Evolutionary conservation across 2,797 vertebrate species (phyloP), one percentile per base, ranked within the genome.

Genomic region (Alcedo atthis): DNA sequence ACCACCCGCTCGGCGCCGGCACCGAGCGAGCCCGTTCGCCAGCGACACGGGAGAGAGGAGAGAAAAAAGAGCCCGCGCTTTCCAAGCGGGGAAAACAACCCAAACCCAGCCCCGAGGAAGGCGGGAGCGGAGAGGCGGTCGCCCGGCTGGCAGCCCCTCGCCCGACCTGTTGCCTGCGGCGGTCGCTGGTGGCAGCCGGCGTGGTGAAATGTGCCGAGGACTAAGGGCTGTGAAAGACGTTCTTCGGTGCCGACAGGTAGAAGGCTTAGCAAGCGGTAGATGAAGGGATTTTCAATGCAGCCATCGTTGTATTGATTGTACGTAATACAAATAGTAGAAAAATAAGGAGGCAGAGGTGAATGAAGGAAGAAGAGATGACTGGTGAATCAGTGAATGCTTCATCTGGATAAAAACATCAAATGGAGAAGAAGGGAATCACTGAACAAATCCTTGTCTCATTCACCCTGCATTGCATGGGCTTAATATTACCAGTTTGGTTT

Each of bases 1-100:
- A 1, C 12, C 87, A 57, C 91, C 89, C 94, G 86, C 86, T 83
- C 78, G 73, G 82, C 88, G 84, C 87, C 90, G 77, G 81, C 68
- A 46, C 19, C 20, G 26, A 71, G 80, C 18, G 55, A 48, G 69
- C 12, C 20, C 26, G 11, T 4, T 8, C 70, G 10, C 30, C 43
- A 6, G 30, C 54, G 28, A 40, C 9, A 10, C 18, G 5, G 21
- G 6, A 14, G 25, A 42, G 8, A 12, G 0, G 32, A 30, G 5
- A 10, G 18, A 1, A 14, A 7, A 4, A 26, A 8, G 19, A 33
- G 30, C 12, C 42, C 10, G 69, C 17, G 49, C 35, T 49, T n/a
- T 43, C 15, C 63, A 1, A 0, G 5, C 9, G 58, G 9, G 26
- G 35, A 45, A 16, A 33, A 17, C 6, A 15, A 62, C 21, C 11